phyloP scores from a whole-genome alignment of 2,113 vertebrate genomes.

The Ammodramus savannarum region DNA sequence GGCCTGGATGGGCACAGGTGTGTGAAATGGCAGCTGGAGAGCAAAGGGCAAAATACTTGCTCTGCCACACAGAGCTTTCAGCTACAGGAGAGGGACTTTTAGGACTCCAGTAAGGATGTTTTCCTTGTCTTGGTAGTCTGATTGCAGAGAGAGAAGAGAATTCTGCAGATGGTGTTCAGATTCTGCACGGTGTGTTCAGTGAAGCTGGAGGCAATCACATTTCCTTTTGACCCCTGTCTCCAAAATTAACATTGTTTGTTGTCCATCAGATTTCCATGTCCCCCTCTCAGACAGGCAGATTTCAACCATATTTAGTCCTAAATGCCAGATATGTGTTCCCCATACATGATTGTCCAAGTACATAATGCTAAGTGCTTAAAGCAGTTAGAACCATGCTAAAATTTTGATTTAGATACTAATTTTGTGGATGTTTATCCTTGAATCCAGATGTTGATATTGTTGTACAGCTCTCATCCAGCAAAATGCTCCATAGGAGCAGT shows the following conservation, averaged over 20 bases:
- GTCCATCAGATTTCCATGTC: neutral
- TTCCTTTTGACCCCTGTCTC: neutral
- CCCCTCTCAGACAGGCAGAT: neutral
- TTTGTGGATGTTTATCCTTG: neutral
- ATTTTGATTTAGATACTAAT: neutral
- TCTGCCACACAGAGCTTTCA: neutral
- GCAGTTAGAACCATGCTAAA: neutral
- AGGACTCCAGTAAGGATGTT: neutral
- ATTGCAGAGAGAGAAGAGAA: neutral
- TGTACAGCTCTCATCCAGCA: neutral
- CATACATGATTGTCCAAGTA: neutral
- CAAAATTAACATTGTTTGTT: neutral
- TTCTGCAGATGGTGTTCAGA: neutral
- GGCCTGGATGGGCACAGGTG: rapidly evolving
- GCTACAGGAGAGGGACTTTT: neutral
- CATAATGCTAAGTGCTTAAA: neutral
- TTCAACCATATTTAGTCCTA: neutral
- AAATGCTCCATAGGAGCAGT: neutral
- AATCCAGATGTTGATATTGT: neutral
- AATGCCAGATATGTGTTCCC: neutral
- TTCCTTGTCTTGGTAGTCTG: neutral
- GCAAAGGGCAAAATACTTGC: neutral
- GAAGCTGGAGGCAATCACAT: neutral
- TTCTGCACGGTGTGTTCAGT: neutral
- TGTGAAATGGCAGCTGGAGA: neutral